Conservation (phyloP, 2,888 invertebrate genomes). For the Nomada ferruginata region DNA sequence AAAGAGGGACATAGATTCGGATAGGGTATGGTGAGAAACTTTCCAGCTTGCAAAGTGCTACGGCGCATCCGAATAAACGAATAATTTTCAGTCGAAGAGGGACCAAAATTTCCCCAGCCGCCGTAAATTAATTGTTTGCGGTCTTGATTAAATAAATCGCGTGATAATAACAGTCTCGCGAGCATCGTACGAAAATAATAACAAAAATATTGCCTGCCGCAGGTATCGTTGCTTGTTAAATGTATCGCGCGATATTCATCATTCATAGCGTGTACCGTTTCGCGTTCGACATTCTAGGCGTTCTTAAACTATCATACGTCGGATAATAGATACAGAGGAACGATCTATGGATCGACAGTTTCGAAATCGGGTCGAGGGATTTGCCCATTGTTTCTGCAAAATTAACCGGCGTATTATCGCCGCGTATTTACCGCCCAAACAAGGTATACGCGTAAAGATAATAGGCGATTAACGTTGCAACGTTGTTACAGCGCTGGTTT, state of each 20-base stretch:
- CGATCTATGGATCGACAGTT: constrained; percentile 11
- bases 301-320: not conserved
- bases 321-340: not conserved
- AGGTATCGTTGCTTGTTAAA: not conserved
- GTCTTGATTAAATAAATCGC: constrained; percentile 16
- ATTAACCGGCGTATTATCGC: constrained; percentile 19
- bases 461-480: constrained; percentile 41
- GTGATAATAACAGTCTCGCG: constrained; percentile 6
- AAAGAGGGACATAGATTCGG: not conserved
- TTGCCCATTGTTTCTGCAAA: constrained; percentile 1
- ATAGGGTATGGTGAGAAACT: not conserved
- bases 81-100: constrained; percentile 18
- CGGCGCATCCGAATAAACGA: constrained; percentile 31
- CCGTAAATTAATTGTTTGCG: not conserved
- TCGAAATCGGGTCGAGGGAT: constrained; percentile 17
- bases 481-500: constrained; percentile 15
- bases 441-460: constrained; percentile 22
- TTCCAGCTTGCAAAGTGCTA: not conserved
- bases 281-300: not conserved
- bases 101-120: too few relatives aligned
- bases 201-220: not conserved
- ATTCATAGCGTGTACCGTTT: constrained; percentile 1
- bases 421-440: constrained; percentile 15
- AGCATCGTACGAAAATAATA: constrained; percentile 11
- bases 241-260: constrained; percentile 13